These are phyloP conservation scores for Oreortyx pictus DNA, from an alignment of 2,797 vertebrate genomes.

Conservation along the genomic window DNA sequence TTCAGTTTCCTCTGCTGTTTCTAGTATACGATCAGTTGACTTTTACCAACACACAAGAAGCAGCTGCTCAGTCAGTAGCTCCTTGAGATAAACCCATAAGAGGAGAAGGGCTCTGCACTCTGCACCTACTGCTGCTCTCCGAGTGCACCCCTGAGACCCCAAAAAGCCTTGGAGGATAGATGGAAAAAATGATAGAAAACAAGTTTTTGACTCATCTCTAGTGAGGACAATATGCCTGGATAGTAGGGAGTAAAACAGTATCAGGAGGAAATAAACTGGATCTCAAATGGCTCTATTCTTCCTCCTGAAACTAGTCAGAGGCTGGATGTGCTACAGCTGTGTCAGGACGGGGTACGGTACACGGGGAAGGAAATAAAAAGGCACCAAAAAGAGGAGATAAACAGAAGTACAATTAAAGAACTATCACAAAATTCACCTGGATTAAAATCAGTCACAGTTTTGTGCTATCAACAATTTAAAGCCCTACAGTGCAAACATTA, in stretches of 20 bases:
- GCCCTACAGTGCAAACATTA: neutral
- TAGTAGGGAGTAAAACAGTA: neutral
- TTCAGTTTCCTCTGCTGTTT: neutral
- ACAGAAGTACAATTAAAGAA: neutral
- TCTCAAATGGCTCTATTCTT: neutral
- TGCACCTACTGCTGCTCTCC: neutral
- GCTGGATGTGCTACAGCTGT: neutral
- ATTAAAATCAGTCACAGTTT: neutral
- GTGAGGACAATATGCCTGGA: neutral
- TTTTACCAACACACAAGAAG: neutral
- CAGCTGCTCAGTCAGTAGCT: slow-evolving; percentile 41
- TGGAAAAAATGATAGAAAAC: neutral
- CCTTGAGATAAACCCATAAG: neutral
- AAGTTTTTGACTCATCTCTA: neutral
- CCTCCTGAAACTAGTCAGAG: neutral
- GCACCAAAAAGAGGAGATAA: neutral
- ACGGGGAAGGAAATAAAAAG: neutral
- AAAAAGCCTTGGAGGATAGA: neutral
- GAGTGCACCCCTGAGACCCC: neutral
- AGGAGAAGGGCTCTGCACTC: neutral
- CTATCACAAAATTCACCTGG: neutral
- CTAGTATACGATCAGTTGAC: neutral
- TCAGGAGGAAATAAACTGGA: neutral
- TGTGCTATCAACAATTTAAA: neutral
- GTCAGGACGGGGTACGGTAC: rapidly evolving